phyloP scores from a whole-genome alignment of 2,113 vertebrate genomes.

The Phylloscopus trochilus region DNA sequence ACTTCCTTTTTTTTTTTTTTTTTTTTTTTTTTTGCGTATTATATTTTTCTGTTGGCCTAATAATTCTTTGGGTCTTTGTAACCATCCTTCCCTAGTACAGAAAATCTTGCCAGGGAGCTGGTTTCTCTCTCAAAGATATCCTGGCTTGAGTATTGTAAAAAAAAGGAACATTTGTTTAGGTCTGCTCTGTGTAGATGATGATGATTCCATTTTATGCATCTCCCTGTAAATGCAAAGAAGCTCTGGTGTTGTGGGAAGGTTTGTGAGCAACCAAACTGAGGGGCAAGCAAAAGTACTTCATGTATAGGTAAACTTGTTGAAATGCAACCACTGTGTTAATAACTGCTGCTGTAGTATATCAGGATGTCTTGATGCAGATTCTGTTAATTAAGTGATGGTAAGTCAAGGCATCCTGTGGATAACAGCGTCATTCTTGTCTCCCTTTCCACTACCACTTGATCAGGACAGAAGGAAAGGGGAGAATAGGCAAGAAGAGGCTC shows the following conservation, averaged over 20 bases:
- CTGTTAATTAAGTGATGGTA: neutral
- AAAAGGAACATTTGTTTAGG: neutral
- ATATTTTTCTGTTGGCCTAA: neutral
- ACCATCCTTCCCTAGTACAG: neutral
- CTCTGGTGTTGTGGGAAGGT: neutral
- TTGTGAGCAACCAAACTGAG: neutral
- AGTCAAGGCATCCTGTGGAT: neutral
- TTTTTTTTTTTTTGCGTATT: too few species aligned
- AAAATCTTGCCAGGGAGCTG: neutral
- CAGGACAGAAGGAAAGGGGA: neutral
- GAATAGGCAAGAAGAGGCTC: neutral
- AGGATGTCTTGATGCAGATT: neutral
- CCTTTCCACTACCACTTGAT: neutral
- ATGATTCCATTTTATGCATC: neutral
- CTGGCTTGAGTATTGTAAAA: neutral
- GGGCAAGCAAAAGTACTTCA: too few species aligned
- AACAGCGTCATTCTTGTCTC: neutral
- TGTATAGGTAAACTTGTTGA: neutral
- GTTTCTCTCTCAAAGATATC: neutral
- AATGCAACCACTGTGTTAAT: neutral
- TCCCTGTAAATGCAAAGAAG: neutral
- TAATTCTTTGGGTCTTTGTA: neutral
- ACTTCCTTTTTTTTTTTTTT: neutral
- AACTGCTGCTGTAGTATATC: neutral
- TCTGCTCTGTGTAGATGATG: neutral